Base-by-base conservation (phyloP, 2,888 invertebrate genomes). In the Drosophila pseudotakahashii region DNA sequence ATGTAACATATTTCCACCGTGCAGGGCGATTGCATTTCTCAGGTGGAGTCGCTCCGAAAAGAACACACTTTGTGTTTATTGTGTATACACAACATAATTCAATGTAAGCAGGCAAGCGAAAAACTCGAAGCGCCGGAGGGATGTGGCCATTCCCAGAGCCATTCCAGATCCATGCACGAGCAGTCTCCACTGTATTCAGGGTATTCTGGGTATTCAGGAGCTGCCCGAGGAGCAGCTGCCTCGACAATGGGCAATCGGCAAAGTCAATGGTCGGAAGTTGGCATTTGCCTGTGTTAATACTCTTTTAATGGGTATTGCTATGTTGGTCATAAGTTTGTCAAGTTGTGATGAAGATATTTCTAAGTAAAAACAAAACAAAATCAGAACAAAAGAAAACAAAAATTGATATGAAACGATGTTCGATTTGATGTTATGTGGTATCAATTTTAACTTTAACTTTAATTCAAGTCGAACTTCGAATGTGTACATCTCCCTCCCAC, bases 221-320 rank as follows among this genome's bases (percentile, higher is more conserved):
- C 23, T 5, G 14, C 14, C 37, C 44, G 14, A 41, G n/a, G 19
- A 50, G 53, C 37, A 54, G 73, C 54, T 45, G 30, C 47, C 62
- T 9, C 53, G 64, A 81, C 80, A 72, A 85, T 67, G 68, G 79
- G 71, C 85, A 79, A 72, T 78, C 73, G 74, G 73, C 72, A 73
- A 84, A 66, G 67, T 62, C 73, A 79, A 77, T 59, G 73, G 66
- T 59, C 63, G 61, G 76, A 64, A 57, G 72, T 66, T 26, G 48
- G 41, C 41, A 74, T 54, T 39, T 47, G 53, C 62, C 52, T 41
- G 34, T 39, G 7, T 14, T n/a, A 61, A 19, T 58, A 30, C 19
- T 13, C 58, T 57, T 16, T 10, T 2, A 16, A 10, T 9, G 47
- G 11, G 47, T 5, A 47, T n/a, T 16, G 4, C 14, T 10, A 6